Evolutionary conservation across 2,888 invertebrate genomes (phyloP).

Genomic region (Mythimna impura): DNA sequence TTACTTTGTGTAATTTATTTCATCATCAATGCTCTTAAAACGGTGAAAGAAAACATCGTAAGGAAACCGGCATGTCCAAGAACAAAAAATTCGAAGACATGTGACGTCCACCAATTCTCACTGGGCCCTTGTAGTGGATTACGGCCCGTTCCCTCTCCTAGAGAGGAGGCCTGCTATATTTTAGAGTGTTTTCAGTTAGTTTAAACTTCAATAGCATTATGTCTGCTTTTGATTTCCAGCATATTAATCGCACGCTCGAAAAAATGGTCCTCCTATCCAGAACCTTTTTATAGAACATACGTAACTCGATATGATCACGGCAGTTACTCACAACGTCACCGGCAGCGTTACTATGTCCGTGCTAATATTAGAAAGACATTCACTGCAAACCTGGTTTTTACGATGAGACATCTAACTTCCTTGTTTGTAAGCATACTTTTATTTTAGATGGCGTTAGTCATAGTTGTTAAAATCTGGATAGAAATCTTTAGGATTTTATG

Average conservation of each 20-base stretch:
- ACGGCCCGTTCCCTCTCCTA: too few species aligned
- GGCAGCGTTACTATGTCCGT: slow-evolving; percentile 34
- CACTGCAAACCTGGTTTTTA: slow-evolving; percentile 43
- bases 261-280: slow-evolving; percentile 2
- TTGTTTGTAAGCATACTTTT: slow-evolving; percentile 45
- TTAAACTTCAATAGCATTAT: too few species aligned
- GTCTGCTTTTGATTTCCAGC: too few species aligned
- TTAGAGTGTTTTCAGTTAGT: too few species aligned
- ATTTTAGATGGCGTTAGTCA: slow-evolving; percentile 36
- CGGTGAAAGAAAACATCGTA: too few species aligned
- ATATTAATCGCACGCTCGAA: not conserved
- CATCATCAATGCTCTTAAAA: too few species aligned
- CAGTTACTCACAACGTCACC: slow-evolving; percentile 51
- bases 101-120: too few species aligned
- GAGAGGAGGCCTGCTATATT: too few species aligned
- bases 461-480: not conserved
- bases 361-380: slow-evolving; percentile 57
- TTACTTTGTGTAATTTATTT: too few species aligned
- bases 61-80: too few species aligned
- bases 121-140: too few species aligned
- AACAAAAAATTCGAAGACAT: too few species aligned
- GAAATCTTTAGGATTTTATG: slow-evolving; percentile 7
- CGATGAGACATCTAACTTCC: slow-evolving; percentile 46
- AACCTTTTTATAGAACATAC: slow-evolving; percentile 21
- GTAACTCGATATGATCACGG: slow-evolving; percentile 58